Evolutionary conservation across 64 coral and sea anemone genomes (phyloP), one percentile per base, ranked within the genome.

Genomic region (Dendrophyllia cribrosa): DNA sequence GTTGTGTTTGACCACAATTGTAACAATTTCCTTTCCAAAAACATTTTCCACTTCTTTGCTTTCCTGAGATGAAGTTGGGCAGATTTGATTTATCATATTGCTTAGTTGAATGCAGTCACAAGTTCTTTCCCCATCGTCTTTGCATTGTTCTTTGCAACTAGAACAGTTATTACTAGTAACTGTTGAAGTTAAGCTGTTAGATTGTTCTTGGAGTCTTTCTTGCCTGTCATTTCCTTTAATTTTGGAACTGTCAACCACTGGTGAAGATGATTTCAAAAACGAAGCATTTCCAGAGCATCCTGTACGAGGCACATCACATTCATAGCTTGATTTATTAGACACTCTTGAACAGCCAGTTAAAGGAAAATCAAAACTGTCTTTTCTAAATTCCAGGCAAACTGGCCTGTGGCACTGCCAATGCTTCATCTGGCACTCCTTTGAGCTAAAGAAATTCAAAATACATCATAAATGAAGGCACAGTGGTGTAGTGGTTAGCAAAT

Each of bases 351-450:
- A 43, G 7, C 43, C 43, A 72, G 11, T 45, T 45, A 5, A 15
- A 1, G 23, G 25, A 45, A 72, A 10, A 14, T 43, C 34, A 72
- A 12, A n/a, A 75, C 19, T 20, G 72, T 19, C 6, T 45, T 80
- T 15, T 61, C 23, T 80, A 4, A 69, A 22, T 8, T 53, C 45
- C 20, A 87, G 43, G 89, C 95, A 97, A 17, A 48, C 72, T 51
- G 51, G 43, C 20, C 91, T 97, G 50, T 97, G 95, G 14, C 59
- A 19, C 64, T 92, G 88, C 95, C 95, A 97, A 59, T 97, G 87
- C 63, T 59, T 91, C 4, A 93, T 16, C 82, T 97, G 95, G 63
- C 95, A 97, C 22, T 93, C 52, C 60, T 89, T 97, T 51, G 92
- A 94, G 60, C 95, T 97, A 43, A 77, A 19, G 20, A 74, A 74